Conservation (phyloP, 2,113 vertebrate genomes). For the Sminthopsis crassicaudata region DNA sequence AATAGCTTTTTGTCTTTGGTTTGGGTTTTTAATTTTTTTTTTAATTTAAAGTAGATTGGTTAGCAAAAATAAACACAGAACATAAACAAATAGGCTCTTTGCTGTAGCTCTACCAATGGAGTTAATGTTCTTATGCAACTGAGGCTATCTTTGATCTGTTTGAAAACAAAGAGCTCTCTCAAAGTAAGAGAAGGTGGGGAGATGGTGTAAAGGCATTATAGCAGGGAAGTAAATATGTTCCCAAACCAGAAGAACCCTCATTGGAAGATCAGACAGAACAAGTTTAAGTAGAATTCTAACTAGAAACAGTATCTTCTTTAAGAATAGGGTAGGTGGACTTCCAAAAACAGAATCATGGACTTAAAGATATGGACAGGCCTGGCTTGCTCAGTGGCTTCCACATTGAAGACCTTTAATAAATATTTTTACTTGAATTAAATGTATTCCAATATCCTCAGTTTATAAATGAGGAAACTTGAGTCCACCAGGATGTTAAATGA, state of each 20-base stretch:
- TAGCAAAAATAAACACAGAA: not conserved
- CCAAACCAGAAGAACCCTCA: not conserved
- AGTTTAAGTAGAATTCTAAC: not conserved
- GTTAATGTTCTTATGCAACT: not conserved
- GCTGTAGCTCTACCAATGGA: not conserved
- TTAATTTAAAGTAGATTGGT: not conserved
- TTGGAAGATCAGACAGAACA: not conserved
- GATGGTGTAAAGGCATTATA: not conserved
- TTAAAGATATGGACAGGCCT: not conserved
- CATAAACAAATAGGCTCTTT: not conserved
- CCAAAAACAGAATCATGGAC: not conserved
- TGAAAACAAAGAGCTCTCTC: not conserved
- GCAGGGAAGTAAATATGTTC: not conserved
- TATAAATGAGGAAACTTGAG: slow-evolving; percentile 32
- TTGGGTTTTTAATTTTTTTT: not conserved
- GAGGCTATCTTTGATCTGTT: not conserved
- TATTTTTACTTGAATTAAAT: slow-evolving; percentile 22
- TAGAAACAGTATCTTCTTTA: not conserved
- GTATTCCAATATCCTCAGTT: slow-evolving; percentile 11
- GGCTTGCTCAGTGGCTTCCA: not conserved
- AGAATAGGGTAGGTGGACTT: not conserved
- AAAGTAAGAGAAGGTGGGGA: not conserved
- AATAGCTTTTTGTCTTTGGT: not conserved
- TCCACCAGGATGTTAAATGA: slow-evolving; percentile 34
- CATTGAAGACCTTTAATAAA: not conserved